phyloP scores from a whole-genome alignment of 2,113 vertebrate genomes.

The Dicerorhinus sumatrensis region DNA sequence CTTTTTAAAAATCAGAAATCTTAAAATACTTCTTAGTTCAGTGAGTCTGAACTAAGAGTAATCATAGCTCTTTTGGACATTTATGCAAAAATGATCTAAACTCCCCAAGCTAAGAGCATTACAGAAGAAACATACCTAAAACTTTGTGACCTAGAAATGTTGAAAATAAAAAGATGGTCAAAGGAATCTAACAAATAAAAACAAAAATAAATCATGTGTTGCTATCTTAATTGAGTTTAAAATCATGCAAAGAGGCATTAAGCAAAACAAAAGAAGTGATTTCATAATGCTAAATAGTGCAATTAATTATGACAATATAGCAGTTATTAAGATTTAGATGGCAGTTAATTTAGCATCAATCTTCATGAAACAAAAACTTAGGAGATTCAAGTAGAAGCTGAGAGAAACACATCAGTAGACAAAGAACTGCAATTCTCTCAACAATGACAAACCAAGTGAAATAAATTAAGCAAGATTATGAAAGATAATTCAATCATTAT shows the following conservation, averaged over 20 bases:
- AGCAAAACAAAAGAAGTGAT: neutral
- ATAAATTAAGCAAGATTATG: neutral
- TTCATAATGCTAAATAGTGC: neutral
- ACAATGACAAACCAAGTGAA: neutral
- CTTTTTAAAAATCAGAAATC: neutral
- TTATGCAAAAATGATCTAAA: neutral
- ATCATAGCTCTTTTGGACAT: neutral
- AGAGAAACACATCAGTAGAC: neutral
- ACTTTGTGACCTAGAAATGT: neutral
- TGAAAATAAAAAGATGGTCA: neutral
- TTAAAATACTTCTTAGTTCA: neutral
- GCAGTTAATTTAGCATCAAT: neutral
- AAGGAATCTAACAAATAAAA: neutral
- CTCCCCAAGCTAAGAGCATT: neutral
- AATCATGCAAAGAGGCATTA: neutral
- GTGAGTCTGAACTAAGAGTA: neutral
- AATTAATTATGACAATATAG: neutral
- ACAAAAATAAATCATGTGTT: neutral
- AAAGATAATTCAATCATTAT: neutral
- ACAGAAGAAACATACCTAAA: neutral
- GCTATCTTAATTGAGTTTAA: neutral
- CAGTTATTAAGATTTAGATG: neutral
- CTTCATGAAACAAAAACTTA: constrained; percentile 32
- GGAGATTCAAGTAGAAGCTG: neutral
- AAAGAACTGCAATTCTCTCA: neutral